Evolutionary conservation across 2,113 vertebrate genomes (phyloP).

Genomic region (Hylia prasina): DNA sequence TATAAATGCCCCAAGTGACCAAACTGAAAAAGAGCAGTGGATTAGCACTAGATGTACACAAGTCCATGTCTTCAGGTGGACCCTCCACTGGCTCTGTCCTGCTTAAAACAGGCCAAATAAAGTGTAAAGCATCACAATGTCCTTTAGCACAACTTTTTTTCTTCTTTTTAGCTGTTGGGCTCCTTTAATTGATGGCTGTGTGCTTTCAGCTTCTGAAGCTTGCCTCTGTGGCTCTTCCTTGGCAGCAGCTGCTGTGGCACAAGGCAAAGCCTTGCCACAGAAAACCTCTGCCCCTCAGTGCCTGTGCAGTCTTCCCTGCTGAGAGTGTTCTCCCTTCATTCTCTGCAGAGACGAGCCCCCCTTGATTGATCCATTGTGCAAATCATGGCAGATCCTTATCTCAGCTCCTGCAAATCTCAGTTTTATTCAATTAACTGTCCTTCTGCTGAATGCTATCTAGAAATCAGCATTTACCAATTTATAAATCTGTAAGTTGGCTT

Average conservation of each 20-base stretch:
- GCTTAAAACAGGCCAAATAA: background rate
- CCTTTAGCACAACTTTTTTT: background rate
- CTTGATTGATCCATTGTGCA: background rate
- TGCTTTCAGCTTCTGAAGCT: background rate
- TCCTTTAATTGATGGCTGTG: rapidly evolving
- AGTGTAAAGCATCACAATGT: background rate
- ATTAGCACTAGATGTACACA: background rate
- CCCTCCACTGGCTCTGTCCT: background rate
- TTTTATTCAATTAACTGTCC: background rate
- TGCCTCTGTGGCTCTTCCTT: background rate
- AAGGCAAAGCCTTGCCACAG: background rate
- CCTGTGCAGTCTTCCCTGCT: background rate
- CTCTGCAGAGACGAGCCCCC: background rate
- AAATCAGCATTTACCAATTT: background rate
- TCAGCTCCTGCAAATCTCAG: background rate
- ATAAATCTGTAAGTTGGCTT: background rate
- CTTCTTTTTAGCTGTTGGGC: background rate
- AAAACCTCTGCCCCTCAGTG: background rate
- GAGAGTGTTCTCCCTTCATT: background rate
- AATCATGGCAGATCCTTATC: background rate
- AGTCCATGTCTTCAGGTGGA: background rate
- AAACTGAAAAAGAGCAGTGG: background rate
- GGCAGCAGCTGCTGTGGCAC: background rate
- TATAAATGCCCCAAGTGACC: background rate
- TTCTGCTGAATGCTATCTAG: background rate